Conservation (phyloP, 2,797 vertebrate species). For the Thaleichthys pacificus region DNA sequence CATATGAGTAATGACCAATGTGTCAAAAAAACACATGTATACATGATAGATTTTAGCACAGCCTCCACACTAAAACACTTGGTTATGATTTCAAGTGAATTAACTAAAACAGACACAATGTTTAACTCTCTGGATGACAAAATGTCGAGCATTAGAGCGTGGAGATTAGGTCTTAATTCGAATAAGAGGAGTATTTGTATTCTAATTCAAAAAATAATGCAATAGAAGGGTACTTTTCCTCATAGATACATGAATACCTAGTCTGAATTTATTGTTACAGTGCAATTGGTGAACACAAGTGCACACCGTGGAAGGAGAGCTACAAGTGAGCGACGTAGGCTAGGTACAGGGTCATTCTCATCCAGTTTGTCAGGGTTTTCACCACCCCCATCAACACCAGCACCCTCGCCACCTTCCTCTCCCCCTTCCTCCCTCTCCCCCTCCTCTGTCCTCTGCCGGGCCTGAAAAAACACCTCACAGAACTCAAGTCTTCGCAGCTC, state of each 20-base stretch:
- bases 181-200: not conserved
- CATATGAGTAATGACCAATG: no score
- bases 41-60: no score
- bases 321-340: conserved; percentile 67
- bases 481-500: conserved; percentile 72
- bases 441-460: conserved; percentile 55
- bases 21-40: no score
- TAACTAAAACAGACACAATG: no score
- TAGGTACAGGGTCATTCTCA: conserved; percentile 65
- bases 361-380: conserved; percentile 47
- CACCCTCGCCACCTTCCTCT: conserved; percentile 46
- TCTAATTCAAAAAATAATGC: not conserved
- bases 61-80: no score
- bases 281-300: conserved; percentile 73
- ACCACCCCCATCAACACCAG: conserved; percentile 32
- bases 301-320: conserved; percentile 70
- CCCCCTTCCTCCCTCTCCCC: conserved; percentile 43
- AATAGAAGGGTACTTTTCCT: not conserved
- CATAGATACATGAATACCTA: conserved; percentile 12
- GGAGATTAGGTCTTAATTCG: not conserved
- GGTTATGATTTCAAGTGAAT: no score
- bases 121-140: not conserved
- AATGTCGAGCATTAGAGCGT: not conserved
- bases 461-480: conserved; percentile 71
- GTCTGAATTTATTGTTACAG: conserved; percentile 65